These are phyloP conservation scores for Caenorhabditis inopinata DNA, from an alignment of 1,140 invertebrate species.

Conservation along the genomic window DNA sequence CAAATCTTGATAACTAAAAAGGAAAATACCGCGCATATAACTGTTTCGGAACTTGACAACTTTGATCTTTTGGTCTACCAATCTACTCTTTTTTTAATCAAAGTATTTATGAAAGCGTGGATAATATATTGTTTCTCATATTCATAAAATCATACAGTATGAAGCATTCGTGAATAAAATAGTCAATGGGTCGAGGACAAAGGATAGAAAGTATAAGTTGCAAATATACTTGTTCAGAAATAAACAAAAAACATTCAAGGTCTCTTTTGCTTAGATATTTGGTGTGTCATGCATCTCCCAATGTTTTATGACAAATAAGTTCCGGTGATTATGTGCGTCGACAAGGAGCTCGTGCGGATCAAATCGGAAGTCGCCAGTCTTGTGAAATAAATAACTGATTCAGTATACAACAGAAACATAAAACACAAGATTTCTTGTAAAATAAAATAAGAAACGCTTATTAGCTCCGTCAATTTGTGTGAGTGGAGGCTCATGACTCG, in stretches of 20 bases:
- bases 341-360: background rate
- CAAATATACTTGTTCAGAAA: background rate
- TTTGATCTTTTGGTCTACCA: too few relatives aligned
- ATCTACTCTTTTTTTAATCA: too few relatives aligned
- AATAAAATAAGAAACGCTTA: background rate
- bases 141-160: background rate
- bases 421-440: background rate
- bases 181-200: too few relatives aligned
- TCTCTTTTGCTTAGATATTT: background rate
- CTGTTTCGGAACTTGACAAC: too few relatives aligned
- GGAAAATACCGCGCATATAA: too few relatives aligned
- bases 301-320: slow-evolving; percentile 26
- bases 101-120: too few relatives aligned
- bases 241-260: background rate
- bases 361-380: background rate
- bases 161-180: too few relatives aligned
- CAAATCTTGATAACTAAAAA: too few relatives aligned
- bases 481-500: background rate
- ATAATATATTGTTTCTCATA: too few relatives aligned
- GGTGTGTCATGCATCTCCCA: slow-evolving; percentile 24
- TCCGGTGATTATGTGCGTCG: background rate
- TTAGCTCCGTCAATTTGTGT: too few relatives aligned
- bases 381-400: slow-evolving; percentile 30
- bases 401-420: background rate
- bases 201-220: too few relatives aligned